These are phyloP conservation scores for Panthera tigris DNA, from an alignment of 2,113 vertebrate genomes.

Conservation along the genomic window DNA sequence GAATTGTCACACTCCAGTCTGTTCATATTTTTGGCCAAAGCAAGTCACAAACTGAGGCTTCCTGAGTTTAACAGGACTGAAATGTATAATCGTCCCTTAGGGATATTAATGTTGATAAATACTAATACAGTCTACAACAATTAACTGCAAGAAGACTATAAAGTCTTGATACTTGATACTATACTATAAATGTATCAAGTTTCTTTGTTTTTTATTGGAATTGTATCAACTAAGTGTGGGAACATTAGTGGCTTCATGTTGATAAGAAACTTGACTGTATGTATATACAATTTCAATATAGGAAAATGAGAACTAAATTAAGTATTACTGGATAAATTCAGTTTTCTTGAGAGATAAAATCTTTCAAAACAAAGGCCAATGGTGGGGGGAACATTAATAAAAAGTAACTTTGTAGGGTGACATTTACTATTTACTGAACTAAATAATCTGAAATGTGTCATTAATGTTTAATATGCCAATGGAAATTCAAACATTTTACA, in stretches of 20 bases:
- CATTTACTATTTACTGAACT: not conserved
- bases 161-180: not conserved
- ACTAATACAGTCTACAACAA: not conserved
- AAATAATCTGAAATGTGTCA: not conserved
- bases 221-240: not conserved
- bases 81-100: not conserved
- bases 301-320: constrained; percentile 31
- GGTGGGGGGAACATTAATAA: not conserved
- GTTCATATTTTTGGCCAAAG: not conserved
- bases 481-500: constrained; percentile 12
- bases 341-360: constrained; percentile 12
- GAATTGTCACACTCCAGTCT: not conserved
- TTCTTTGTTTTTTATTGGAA: constrained; percentile 7
- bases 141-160: constrained; percentile 7
- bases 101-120: not conserved
- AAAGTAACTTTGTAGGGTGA: not conserved
- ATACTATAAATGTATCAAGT: not conserved
- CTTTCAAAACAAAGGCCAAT: not conserved
- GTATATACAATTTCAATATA: not conserved
- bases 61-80: not conserved
- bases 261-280: not conserved
- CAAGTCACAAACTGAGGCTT: not conserved
- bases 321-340: constrained; percentile 21
- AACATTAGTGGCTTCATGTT: not conserved
- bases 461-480: not conserved